These are phyloP conservation scores for Notarius quadriscutis DNA, from an alignment of 2,113 vertebrate genomes.

Conservation along the genomic window DNA sequence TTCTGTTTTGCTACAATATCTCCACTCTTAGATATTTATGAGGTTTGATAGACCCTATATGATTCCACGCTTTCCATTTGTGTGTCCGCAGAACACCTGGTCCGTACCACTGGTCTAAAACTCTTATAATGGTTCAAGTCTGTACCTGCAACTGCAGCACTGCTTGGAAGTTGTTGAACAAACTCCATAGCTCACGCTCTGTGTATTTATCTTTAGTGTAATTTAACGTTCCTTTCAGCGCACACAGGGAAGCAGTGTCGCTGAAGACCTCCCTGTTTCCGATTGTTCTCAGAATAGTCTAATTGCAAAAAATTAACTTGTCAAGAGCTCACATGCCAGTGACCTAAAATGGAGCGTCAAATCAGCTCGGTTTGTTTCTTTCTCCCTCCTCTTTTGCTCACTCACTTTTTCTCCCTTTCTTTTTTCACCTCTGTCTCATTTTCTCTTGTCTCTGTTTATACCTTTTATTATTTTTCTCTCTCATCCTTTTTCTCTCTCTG, in stretches of 20 bases:
- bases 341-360: constrained; percentile 61
- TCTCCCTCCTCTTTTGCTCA: constrained; percentile 16
- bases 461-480: constrained; percentile 27
- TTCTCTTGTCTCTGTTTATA: constrained; percentile 35
- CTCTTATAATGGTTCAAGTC: constrained; percentile 11
- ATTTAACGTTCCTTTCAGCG: constrained; percentile 37
- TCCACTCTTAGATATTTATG: not conserved
- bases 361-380: constrained; percentile 64
- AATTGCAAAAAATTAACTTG: constrained; percentile 73
- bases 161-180: constrained; percentile 38
- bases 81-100: not conserved
- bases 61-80: constrained; percentile 23
- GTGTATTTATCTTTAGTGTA: constrained; percentile 52
- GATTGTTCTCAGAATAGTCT: constrained; percentile 82
- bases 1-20: not conserved
- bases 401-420: constrained; percentile 25
- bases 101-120: not conserved
- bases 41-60: constrained; percentile 13
- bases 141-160: not conserved
- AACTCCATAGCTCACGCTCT: constrained; percentile 42
- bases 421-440: constrained; percentile 28
- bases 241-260: constrained; percentile 27
- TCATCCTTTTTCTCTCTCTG: constrained; percentile 28
- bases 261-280: constrained; percentile 61
- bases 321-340: constrained; percentile 60